Evolutionary conservation across 1,140 invertebrate species (phyloP).

Genomic region (Heterodera carotae): DNA sequence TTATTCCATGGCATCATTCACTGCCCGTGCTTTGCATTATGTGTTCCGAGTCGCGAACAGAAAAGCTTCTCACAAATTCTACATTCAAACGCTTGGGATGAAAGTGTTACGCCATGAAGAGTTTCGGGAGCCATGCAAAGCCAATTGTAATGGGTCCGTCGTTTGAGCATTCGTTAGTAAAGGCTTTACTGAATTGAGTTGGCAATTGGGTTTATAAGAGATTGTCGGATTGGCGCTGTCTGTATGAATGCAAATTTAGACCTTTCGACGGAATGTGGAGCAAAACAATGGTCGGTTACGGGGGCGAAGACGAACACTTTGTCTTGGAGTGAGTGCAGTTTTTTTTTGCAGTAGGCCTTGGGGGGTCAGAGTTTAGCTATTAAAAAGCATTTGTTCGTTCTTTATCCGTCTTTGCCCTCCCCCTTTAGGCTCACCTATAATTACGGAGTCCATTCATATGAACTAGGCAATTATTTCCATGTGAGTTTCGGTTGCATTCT

Average conservation of each 20-base stretch:
- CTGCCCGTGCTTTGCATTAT: conserved; percentile 63
- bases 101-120: conserved; percentile 94
- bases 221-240: background rate
- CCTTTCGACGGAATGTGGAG: conserved; percentile 96
- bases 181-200: too few species aligned
- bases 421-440: conserved; percentile 81
- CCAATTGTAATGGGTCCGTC: conserved; percentile 18
- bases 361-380: too few species aligned
- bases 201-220: too few species aligned
- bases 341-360: too few species aligned
- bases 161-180: too few species aligned
- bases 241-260: conserved; percentile 69
- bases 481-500: conserved; percentile 68
- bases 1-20: conserved; percentile 19
- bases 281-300: conserved; percentile 98
- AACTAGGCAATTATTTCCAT: conserved; percentile 83
- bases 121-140: conserved; percentile 75
- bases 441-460: conserved; percentile 85
- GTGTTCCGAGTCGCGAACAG: conserved; percentile 91
- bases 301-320: conserved; percentile 89
- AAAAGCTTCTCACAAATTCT: conserved; percentile 81
- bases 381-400: too few species aligned
- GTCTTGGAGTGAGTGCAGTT: conserved; percentile 75
- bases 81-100: conserved; percentile 86
- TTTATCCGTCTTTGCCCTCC: too few species aligned